Percentiles rank a stretch among this genome's conserved stretches.
phyloP scores from a whole-genome alignment of 53 echinoderm and acorn worm species.

The Apostichopus leukothele region DNA sequence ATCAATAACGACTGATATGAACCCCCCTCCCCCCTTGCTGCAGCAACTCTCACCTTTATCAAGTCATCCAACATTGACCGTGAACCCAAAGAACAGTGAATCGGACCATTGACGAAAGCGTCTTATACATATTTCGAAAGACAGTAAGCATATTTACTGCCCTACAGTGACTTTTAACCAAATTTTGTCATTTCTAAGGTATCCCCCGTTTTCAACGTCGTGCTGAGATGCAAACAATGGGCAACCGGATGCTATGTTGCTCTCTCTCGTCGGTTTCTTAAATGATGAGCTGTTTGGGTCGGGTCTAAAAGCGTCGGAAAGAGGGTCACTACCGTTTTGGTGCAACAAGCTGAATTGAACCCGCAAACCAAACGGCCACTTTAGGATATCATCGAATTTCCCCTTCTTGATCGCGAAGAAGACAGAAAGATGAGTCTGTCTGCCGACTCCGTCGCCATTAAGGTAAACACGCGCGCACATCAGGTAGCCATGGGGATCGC shows the following conservation, averaged over 20 bases:
- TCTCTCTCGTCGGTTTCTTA: conserved; percentile 22
- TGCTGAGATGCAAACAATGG: conserved; percentile 35
- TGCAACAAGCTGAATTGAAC: conserved; percentile 18
- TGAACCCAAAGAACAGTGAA: too few species aligned
- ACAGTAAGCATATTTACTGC: not conserved
- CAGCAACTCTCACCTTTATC: too few species aligned
- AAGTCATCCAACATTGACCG: too few species aligned
- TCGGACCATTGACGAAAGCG: too few species aligned
- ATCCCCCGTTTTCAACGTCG: conserved; percentile 1
- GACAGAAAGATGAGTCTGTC: conserved; percentile 24
- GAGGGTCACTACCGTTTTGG: conserved; percentile 11
- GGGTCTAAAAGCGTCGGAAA: conserved; percentile 32
- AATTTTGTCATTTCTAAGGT: conserved; percentile 26
- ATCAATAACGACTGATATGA: too few species aligned
- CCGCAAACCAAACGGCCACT: conserved; percentile 28
- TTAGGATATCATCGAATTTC: conserved; percentile 28
- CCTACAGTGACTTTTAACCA: conserved; percentile 35
- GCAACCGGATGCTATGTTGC: conserved; percentile 39
- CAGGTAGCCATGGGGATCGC: conserved; percentile 11
- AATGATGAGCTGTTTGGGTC: conserved; percentile 30
- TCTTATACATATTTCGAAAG: too few species aligned
- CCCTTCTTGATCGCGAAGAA: conserved; percentile 42
- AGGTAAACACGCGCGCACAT: conserved; percentile 42
- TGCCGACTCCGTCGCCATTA: conserved; percentile 43
- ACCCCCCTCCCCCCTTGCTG: too few species aligned